Conservation (phyloP, 2,113 vertebrate genomes). For the Leptosomus discolor region DNA sequence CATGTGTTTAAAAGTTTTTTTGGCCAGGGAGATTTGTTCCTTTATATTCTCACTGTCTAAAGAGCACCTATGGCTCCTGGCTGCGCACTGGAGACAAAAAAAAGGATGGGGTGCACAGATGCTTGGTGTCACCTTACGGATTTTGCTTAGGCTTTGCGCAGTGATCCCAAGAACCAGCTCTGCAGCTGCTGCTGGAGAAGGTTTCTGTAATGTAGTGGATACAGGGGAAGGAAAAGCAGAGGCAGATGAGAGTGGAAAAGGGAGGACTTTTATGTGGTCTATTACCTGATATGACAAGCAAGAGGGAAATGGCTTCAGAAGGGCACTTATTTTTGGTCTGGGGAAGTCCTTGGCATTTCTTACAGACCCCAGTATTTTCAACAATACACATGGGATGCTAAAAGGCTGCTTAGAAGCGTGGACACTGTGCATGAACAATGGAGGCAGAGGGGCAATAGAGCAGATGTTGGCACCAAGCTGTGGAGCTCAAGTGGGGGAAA, state of each 20-base stretch:
- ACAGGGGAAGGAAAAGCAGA: neutral
- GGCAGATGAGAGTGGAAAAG: neutral
- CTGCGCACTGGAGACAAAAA: neutral
- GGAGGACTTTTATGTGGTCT: neutral
- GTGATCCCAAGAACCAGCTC: neutral
- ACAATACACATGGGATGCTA: neutral
- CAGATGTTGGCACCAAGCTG: neutral
- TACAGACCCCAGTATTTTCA: neutral
- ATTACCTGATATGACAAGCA: neutral
- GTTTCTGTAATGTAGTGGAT: neutral
- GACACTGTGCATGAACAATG: neutral
- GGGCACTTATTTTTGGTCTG: neutral
- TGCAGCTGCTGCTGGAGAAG: neutral
- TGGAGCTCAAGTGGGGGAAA: neutral
- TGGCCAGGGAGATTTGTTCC: neutral
- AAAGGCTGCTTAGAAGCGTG: neutral
- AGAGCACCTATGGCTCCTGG: neutral
- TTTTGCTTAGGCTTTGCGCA: neutral
- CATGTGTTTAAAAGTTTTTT: neutral
- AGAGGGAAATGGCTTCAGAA: neutral
- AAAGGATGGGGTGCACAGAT: neutral
- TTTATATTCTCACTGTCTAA: neutral
- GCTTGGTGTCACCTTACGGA: neutral
- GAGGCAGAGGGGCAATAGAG: neutral
- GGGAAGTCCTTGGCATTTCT: neutral